Percentiles rank a stretch among this genome's conserved stretches.
Conservation (phyloP, 2,888 invertebrate species). For the Seira musarum region DNA sequence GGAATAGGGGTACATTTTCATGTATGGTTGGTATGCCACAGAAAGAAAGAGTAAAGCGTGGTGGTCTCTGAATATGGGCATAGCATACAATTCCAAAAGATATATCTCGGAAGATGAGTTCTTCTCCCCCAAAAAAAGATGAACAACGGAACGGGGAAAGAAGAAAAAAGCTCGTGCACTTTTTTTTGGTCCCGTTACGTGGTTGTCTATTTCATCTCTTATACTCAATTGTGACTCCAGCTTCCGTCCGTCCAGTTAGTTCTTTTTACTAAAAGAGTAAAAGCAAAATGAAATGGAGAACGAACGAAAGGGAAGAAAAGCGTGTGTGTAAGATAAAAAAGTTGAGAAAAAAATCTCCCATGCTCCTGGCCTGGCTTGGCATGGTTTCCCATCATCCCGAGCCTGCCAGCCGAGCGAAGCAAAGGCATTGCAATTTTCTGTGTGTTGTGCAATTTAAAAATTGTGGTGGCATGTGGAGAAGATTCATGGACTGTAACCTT, state of each 20-base stretch:
- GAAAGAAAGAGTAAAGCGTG: not conserved
- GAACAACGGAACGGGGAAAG: slow-evolving; percentile 5
- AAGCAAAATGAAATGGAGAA: slow-evolving; percentile 50
- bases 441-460: not conserved
- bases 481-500: slow-evolving; percentile 6
- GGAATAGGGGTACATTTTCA: slow-evolving; percentile 11
- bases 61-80: slow-evolving; percentile 6
- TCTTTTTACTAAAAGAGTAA: slow-evolving; percentile 31
- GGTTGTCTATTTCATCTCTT: slow-evolving; percentile 35
- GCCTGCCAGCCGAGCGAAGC: too few relatives aligned
- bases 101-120: not conserved
- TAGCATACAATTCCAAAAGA: not conserved
- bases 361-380: not conserved
- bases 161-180: not conserved
- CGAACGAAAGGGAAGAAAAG: not conserved
- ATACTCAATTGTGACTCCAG: slow-evolving; percentile 46
- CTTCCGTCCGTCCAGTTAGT: slow-evolving; percentile 56
- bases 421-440: slow-evolving; percentile 11
- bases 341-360: too few relatives aligned
- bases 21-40: not conserved
- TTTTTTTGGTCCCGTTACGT: slow-evolving; percentile 16
- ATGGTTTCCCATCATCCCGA: too few relatives aligned
- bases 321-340: not conserved
- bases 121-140: slow-evolving; percentile 5
- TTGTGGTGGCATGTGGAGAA: slow-evolving; percentile 19